Conservation (phyloP, 2,888 invertebrate species). For the Melitaea athalia region DNA sequence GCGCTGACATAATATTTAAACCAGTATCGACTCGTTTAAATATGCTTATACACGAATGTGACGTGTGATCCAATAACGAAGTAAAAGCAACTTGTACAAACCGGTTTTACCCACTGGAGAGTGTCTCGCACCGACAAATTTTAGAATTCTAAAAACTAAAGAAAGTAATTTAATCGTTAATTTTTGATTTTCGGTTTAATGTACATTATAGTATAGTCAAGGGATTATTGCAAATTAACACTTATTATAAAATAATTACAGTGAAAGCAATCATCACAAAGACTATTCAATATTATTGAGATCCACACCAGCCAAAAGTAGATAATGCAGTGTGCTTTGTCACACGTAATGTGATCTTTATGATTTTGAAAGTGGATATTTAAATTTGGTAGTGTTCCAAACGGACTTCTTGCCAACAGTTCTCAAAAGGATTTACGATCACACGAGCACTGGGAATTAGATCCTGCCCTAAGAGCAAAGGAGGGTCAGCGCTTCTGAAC, state of each 20-base stretch:
- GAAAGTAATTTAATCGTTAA: too few species aligned
- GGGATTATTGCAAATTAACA: neutral
- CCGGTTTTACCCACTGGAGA: too few species aligned
- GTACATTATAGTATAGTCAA: too few species aligned
- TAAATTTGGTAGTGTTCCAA: slow-evolving; percentile 76
- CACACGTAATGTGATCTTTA: slow-evolving; percentile 40
- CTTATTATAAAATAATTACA: neutral
- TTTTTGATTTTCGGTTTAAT: too few species aligned
- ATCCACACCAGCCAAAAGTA: neutral
- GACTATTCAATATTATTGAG: slow-evolving; percentile 6
- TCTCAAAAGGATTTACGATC: slow-evolving; percentile 65
- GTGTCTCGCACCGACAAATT: too few species aligned
- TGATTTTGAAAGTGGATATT: slow-evolving; percentile 66
- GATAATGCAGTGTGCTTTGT: slow-evolving; percentile 15
- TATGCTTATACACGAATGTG: too few species aligned
- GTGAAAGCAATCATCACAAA: slow-evolving; percentile 4
- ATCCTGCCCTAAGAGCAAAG: slow-evolving; percentile 10
- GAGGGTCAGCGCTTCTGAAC: slow-evolving; percentile 12
- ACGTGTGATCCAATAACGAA: too few species aligned
- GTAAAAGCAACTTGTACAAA: too few species aligned
- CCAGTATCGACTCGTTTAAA: too few species aligned
- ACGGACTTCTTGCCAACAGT: slow-evolving; percentile 64
- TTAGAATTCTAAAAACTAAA: too few species aligned
- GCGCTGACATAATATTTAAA: too few species aligned
- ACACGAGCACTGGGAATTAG: slow-evolving; percentile 18